Evolutionary conservation across 2,113 vertebrate genomes (phyloP).

Genomic region (Excalfactoria chinensis): DNA sequence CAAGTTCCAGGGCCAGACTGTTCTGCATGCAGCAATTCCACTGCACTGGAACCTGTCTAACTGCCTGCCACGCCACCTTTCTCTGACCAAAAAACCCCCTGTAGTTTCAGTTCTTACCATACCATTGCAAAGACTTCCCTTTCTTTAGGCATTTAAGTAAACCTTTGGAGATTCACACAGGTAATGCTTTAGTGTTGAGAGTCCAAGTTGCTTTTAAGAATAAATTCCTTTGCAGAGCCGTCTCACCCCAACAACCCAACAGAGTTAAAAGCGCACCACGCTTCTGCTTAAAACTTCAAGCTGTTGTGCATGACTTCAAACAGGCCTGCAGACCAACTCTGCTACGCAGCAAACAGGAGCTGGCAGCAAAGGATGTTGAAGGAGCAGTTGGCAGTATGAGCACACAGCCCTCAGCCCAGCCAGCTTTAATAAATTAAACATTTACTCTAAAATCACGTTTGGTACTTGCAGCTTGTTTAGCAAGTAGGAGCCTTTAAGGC

Average conservation of each 20-base stretch:
- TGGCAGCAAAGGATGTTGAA: not conserved
- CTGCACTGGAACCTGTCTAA: not conserved
- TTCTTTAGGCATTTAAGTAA: not conserved
- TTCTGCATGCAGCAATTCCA: not conserved
- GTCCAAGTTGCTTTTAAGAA: slow-evolving; percentile 12
- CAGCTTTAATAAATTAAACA: too few relatives aligned
- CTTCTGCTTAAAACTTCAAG: not conserved
- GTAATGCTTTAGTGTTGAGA: slow-evolving; percentile 24
- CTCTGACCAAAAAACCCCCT: not conserved
- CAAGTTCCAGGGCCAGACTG: not conserved
- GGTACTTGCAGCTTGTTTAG: slow-evolving; percentile 8
- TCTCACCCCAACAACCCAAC: not conserved
- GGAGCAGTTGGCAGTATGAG: not conserved
- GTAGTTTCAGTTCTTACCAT: not conserved
- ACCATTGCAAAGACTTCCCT: not conserved
- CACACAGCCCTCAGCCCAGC: not conserved
- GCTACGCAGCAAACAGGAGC: not conserved
- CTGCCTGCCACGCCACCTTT: not conserved
- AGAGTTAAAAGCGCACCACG: slow-evolving; percentile 9
- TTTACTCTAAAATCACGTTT: not conserved
- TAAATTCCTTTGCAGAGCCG: not conserved
- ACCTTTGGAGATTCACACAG: not conserved
- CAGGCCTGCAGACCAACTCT: not conserved
- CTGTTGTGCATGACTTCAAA: slow-evolving; percentile 1
- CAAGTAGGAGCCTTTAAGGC: slow-evolving; percentile 27